phyloP scores from a whole-genome alignment of 2,113 vertebrate genomes.

The Gulo gulo region DNA sequence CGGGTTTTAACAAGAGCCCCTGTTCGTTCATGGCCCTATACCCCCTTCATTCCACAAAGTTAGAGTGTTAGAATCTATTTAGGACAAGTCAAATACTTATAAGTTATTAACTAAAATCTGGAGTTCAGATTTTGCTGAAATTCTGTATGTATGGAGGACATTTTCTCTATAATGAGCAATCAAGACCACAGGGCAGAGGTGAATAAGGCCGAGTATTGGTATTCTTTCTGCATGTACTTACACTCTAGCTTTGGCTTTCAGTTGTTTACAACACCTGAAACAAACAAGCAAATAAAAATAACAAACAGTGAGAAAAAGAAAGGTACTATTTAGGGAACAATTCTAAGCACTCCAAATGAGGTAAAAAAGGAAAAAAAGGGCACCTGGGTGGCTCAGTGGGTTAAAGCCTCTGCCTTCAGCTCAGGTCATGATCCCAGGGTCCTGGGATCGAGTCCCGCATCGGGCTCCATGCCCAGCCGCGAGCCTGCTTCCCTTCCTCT shows the following conservation, averaged over 20 bases:
- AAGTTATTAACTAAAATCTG: not conserved
- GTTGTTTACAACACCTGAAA: not conserved
- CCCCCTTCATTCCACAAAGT: not conserved
- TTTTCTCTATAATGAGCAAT: not conserved
- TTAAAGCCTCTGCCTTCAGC: no score
- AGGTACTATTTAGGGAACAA: not conserved
- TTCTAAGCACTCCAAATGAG: not conserved
- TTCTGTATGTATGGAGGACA: not conserved
- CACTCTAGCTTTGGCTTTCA: not conserved
- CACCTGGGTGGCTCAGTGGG: no score
- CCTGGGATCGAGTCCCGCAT: no score
- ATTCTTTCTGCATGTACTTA: not conserved
- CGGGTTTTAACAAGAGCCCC: not conserved
- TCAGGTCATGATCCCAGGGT: no score
- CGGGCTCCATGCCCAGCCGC: no score
- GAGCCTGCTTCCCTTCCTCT: no score
- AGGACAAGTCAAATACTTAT: not conserved
- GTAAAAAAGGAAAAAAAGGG: not conserved
- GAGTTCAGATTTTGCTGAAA: not conserved
- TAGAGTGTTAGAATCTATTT: not conserved
- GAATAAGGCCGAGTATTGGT: not conserved
- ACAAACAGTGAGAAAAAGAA: not conserved
- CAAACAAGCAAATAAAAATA: not conserved
- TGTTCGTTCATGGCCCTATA: not conserved
- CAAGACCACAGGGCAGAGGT: not conserved